Evolutionary conservation across 2,888 invertebrate species (phyloP), one percentile per base, ranked within the genome.

Genomic region (Amphipyra tragopoginis): DNA sequence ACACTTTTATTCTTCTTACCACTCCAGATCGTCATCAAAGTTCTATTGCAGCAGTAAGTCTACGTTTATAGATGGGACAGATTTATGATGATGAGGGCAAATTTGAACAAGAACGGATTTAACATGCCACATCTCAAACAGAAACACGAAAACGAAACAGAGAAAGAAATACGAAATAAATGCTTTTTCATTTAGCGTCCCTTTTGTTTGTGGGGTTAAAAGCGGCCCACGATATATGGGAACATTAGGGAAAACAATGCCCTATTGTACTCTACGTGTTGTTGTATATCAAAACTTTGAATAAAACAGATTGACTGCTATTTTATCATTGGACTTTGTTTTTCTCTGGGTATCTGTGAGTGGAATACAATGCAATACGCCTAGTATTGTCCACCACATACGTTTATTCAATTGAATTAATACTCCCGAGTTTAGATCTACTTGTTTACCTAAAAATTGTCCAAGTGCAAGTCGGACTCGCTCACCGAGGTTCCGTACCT

Each of bases 201-300:
- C 89, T 84, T 88, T 89, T 89, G 87, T 90, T 82, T 84, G 64
- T 65, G 54, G 77, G 83, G 85, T 85, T 85, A 86, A 88, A 89
- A 88, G 85, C 86, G 85, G 80, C 84, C 81, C 80, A 81, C 86
- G 84, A 90, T 91, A 85, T 90, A 91, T 90, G 87, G 81, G 83
- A 86, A 83, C 87, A 90, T 91, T 90, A 90, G 83, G 82, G 84
- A 82, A 89, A 90, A 91, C 90, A 90, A 91, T 86, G 82, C 82
- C 64, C 82, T 78, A 84, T 88, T 89, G 87, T 90, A 71, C 70
- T 81, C 74, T 75, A 77, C 75, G 72, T 69, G 79, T 74, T 74
- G 72, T 75, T 81, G 75, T 84, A 81, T 79, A 82, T 84, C 83
- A 86, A 82, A 84, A 86, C 78, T 83, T 82, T 85, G 80, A 78